phyloP scores from a whole-genome alignment of 53 echinoderm and acorn worm genomes.

The Luidia sarsii region DNA sequence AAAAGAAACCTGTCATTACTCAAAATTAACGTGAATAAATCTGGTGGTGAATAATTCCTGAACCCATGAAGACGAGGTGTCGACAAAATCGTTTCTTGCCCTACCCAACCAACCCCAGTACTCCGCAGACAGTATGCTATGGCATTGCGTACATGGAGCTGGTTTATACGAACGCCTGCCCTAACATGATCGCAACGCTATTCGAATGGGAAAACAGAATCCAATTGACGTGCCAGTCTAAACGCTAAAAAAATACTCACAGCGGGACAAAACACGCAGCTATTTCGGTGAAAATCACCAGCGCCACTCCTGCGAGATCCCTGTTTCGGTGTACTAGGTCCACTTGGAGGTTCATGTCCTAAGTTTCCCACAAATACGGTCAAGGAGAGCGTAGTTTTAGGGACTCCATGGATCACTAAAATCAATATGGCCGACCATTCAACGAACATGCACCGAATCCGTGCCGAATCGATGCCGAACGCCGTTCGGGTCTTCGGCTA shows the following conservation, averaged over 20 bases:
- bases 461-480: slow-evolving; percentile 40
- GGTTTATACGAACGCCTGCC: too few relatives aligned
- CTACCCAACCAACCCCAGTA: too few relatives aligned
- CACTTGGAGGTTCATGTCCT: slow-evolving; percentile 63
- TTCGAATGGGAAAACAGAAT: slow-evolving; percentile 31
- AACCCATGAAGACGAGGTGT: too few relatives aligned
- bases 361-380: slow-evolving; percentile 41
- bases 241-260: slow-evolving; percentile 60
- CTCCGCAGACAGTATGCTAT: too few relatives aligned
- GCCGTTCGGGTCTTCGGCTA: slow-evolving; percentile 46
- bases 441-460: slow-evolving; percentile 42
- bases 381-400: slow-evolving; percentile 46
- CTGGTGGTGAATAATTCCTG: too few relatives aligned
- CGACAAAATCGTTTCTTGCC: too few relatives aligned
- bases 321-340: slow-evolving; percentile 53
- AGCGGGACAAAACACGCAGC: slow-evolving; percentile 52
- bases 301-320: slow-evolving; percentile 43
- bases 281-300: slow-evolving; percentile 53
- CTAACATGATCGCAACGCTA: slow-evolving; percentile 39
- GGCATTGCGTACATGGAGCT: too few relatives aligned
- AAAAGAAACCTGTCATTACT: too few relatives aligned
- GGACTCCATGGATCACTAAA: slow-evolving; percentile 42
- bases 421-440: slow-evolving; percentile 68
- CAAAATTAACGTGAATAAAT: too few relatives aligned
- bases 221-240: slow-evolving; percentile 37